Base-by-base conservation (phyloP, 2,888 invertebrate genomes). In the Teleiodes luculella region DNA sequence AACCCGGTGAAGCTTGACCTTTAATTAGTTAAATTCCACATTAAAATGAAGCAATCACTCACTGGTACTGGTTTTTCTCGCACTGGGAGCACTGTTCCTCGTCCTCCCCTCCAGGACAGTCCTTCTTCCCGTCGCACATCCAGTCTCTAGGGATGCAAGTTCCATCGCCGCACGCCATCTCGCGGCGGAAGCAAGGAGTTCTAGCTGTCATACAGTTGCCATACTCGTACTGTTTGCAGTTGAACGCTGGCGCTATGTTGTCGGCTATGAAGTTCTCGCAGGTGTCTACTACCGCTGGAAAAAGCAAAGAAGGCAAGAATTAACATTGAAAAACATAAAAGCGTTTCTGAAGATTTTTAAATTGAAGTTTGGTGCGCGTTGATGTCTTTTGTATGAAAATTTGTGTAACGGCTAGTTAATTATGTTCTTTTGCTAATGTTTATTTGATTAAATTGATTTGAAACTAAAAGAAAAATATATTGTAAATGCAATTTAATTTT, bases 71-170 rank as follows among this genome's bases (percentile, higher is more conserved):
- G 41, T 77, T 67, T 3, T 66, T 61, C 4, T 73, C 76, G 59
- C 90, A 90, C 6, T 63, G 60, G 0, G 67, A 60, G 64, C 93
- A 94, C 39, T 87, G 78, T 1, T 77, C 71, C 67, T 94, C 94
- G 62, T 94, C 94, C 28, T 93, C 92, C 0, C 91, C 92, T 57
- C 86, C 90, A 3, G 88, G 78, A 59, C 94, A 94, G 68, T 94
- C 94, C 0, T 77, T 76, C 11, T 90, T 90, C 1, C 91, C 91
- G 62, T 94, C 93, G 66, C 94, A 94, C 46, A 91, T 79, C 92
- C 93, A 93, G 57, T 92, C 91, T 8, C 86, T 70, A 0, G 92
- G 92, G 45, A 93, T 88, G 67, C 93, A 93, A 6, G 91, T 84
- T 0, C 90, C 91, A 62, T 93, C 93, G 0, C 74, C 69, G 60